phyloP scores from a whole-genome alignment of 2,113 vertebrate genomes.

The Hydrolagus affinis region DNA sequence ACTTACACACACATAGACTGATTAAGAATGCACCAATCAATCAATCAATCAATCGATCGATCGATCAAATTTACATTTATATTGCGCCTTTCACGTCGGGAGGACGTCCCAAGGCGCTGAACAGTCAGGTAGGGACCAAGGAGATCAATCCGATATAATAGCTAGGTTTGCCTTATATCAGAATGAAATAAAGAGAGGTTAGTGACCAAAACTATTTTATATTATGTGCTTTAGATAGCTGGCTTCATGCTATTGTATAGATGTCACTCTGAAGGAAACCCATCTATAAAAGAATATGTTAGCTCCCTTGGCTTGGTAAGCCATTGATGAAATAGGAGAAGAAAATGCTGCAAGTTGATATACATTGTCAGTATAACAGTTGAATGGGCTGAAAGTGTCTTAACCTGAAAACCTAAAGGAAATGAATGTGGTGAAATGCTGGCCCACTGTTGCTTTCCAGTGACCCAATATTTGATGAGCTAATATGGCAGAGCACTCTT shows the following conservation, averaged over 20 bases:
- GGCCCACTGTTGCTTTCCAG: neutral
- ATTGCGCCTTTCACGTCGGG: too few relatives aligned
- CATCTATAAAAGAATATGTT: neutral
- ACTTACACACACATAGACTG: too few relatives aligned
- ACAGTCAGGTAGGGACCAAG: neutral
- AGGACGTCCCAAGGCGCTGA: too few relatives aligned
- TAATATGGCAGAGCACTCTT: neutral
- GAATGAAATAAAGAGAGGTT: neutral
- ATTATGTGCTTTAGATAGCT: neutral
- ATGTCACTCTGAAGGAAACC: neutral
- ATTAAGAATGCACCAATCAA: too few relatives aligned
- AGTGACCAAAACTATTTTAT: neutral
- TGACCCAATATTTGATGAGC: neutral
- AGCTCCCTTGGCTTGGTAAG: neutral
- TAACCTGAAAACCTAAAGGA: neutral
- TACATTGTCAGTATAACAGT: neutral
- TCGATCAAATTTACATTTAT: too few relatives aligned
- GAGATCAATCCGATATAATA: neutral
- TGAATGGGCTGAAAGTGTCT: neutral
- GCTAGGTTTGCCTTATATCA: too few relatives aligned
- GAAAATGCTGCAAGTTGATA: neutral
- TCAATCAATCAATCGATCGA: too few relatives aligned
- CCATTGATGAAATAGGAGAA: neutral
- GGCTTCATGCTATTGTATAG: neutral
- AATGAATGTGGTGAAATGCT: slow-evolving; percentile 5